Evolutionary conservation across 2,797 vertebrate genomes (phyloP), one percentile per base, ranked within the genome.

Genomic region (Bovichtus variegatus): DNA sequence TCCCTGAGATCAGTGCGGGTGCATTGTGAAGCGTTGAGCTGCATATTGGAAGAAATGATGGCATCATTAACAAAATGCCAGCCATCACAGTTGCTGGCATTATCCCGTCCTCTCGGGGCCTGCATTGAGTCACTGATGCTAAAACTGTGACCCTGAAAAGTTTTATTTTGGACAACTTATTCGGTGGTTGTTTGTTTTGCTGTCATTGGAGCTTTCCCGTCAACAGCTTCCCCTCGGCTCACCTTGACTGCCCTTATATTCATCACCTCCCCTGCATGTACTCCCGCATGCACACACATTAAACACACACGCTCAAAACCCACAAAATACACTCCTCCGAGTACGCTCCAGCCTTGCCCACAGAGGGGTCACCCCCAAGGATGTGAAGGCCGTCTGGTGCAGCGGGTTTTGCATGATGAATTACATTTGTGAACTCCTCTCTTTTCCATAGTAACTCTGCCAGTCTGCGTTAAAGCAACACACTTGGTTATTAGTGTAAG

Each of bases 211-310:
- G 44, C 74, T 53, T 70, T 53, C 51, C 18, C 76, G 46, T 85
- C 84, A 84, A 59, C 78, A 62, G 63, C 74, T 54, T 74, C 83
- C 78, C 80, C 78, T 82, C 61, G 2, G 78, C 51, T 87, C 84
- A 90, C 91, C 88, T 91, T 91, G 83, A 62, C 81, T 83, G 83
- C 65, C 79, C 89, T 89, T 54, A 73, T 75, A 89, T 88, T 86
- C 62, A 88, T 84, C 80, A 58, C 50, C 70, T 77, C 74, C 64
- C n/a, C 83, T 68, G 68, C 74, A 83, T 79, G 78, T 51, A 6
- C 60, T 63, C 54, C 27, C 53, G 60, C 75, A 58, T 58, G 57
- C 51, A 83, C 76, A 55, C 78, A 71, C 46, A 27, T 18, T 59
- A 67, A 58, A 82, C 62, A 54, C 80, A 58, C 51, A 44, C 36